These are phyloP conservation scores for Cetoscarus ocellatus DNA, from an alignment of 2,797 vertebrate species.

Conservation along the genomic window DNA sequence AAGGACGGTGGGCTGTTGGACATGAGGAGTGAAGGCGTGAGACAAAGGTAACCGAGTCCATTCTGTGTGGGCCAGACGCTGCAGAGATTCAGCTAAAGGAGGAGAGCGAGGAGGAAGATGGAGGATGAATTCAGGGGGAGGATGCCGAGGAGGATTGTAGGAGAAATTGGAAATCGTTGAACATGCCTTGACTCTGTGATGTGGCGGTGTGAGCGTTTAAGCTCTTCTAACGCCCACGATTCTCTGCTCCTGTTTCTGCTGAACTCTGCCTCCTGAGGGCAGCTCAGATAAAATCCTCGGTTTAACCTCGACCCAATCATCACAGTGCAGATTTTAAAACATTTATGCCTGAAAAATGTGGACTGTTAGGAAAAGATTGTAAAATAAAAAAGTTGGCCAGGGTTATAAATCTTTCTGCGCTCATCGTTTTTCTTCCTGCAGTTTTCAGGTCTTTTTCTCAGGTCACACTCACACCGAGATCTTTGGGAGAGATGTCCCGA, in stretches of 20 bases:
- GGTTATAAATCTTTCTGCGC: too few relatives aligned
- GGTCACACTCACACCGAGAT: too few relatives aligned
- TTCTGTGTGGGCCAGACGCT: constrained; percentile 74
- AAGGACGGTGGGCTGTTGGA: constrained; percentile 1
- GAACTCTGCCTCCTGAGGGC: constrained; percentile 15
- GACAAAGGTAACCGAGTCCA: constrained; percentile 64
- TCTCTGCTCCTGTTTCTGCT: constrained; percentile 36
- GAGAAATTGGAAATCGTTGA: constrained; percentile 54
- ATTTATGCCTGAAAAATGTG: neutral
- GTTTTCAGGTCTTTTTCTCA: too few relatives aligned
- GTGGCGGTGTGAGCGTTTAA: constrained; percentile 25
- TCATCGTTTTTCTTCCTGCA: too few relatives aligned
- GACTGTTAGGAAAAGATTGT: too few relatives aligned
- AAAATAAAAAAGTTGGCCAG: too few relatives aligned
- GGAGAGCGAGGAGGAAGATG: constrained; percentile 35
- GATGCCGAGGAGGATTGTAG: constrained; percentile 62
- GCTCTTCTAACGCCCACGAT: constrained; percentile 54
- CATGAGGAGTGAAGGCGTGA: constrained; percentile 23
- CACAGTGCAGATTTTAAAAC: neutral
- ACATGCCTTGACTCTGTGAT: constrained; percentile 34
- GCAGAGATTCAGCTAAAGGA: constrained; percentile 35
- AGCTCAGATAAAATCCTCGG: constrained; percentile 22
- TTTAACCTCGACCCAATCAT: constrained; percentile 31
- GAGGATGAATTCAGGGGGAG: constrained; percentile 69
- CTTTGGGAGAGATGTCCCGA: too few relatives aligned